phyloP scores from a whole-genome alignment of 2,888 invertebrate species.

The Dendrolimus houi region DNA sequence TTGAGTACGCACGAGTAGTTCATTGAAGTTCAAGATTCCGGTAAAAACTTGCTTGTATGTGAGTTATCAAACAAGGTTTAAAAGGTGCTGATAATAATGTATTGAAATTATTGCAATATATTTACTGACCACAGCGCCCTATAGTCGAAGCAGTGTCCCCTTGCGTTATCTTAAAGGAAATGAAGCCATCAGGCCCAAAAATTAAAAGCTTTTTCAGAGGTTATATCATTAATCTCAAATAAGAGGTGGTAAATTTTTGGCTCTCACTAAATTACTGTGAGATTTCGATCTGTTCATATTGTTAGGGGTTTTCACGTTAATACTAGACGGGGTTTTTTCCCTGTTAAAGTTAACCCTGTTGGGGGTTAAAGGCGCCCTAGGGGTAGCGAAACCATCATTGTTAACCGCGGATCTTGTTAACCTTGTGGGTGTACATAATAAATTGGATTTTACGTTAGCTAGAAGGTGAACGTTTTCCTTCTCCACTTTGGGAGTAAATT shows the following conservation, averaged over 20 bases:
- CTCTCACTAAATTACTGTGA: constrained; percentile 48
- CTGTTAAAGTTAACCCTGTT: constrained; percentile 47
- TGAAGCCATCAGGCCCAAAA: too few relatives aligned
- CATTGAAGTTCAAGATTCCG: too few relatives aligned
- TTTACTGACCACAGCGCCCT: too few relatives aligned
- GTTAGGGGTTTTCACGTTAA: constrained; percentile 42
- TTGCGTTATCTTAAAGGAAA: too few relatives aligned
- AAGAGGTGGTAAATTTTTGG: constrained; percentile 55
- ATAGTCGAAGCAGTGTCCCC: too few relatives aligned
- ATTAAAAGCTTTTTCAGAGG: too few relatives aligned
- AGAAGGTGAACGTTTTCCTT: constrained; percentile 51
- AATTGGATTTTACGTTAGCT: constrained; percentile 44
- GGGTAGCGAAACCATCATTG: constrained; percentile 57
- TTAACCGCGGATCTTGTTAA: constrained; percentile 55
- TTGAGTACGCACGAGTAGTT: too few relatives aligned
- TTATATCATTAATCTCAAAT: constrained; percentile 24
- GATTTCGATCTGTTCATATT: constrained; percentile 57
- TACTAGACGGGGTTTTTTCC: constrained; percentile 36
- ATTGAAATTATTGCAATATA: too few relatives aligned
- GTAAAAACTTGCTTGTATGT: too few relatives aligned
- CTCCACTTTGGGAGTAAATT: constrained; percentile 51
- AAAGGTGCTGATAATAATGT: too few relatives aligned
- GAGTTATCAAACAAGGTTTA: too few relatives aligned
- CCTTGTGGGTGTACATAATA: constrained; percentile 49
- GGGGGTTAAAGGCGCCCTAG: constrained; percentile 55